Conservation (phyloP, 2,113 vertebrate genomes). For the Trematocara variabile region DNA sequence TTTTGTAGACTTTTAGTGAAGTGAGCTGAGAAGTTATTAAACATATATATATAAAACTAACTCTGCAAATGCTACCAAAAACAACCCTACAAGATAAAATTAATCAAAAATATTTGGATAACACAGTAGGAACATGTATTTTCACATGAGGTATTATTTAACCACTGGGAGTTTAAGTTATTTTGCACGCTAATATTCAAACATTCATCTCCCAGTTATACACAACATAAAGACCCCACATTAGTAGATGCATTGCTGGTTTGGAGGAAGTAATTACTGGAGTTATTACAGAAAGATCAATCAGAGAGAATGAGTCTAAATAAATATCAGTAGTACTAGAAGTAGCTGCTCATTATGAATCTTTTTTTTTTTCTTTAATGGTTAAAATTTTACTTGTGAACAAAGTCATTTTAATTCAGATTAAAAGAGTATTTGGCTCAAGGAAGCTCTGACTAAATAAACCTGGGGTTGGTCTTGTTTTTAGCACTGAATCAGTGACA, state of each 20-base stretch:
- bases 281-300: background rate
- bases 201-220: background rate
- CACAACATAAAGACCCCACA: background rate
- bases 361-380: background rate
- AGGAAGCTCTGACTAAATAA: background rate
- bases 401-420: background rate
- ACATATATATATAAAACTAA: background rate
- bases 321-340: background rate
- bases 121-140: background rate
- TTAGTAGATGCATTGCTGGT: background rate
- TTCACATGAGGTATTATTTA: background rate
- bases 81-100: accelerated
- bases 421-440: background rate
- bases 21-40: background rate
- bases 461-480: background rate
- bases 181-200: background rate
- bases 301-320: background rate
- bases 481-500: background rate
- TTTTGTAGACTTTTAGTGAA: background rate
- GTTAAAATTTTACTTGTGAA: background rate
- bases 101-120: background rate
- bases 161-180: background rate
- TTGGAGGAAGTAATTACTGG: background rate
- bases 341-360: background rate
- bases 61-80: background rate